Evolutionary conservation across 2,888 invertebrate species (phyloP), one percentile per base, ranked within the genome.

Genomic region (Coremacera marginata): DNA sequence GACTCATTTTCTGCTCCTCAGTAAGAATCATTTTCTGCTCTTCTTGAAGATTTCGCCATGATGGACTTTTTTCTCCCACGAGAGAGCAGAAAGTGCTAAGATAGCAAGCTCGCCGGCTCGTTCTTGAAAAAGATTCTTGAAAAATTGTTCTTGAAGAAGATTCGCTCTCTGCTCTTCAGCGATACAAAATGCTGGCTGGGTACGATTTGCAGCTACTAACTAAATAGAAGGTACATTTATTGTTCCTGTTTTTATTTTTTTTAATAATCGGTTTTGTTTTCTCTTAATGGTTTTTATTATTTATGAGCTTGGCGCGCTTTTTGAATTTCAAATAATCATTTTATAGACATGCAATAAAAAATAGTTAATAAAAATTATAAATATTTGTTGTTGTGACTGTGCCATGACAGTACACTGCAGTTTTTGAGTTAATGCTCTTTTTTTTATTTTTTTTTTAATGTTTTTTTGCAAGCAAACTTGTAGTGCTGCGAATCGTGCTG

Each of bases 281-380:
- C 8, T 55, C 19, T 14, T 51, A 22, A 19, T 67, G 11, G 52
- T 49, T n/a, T 25, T 68, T 51, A 27, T 22, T 68, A 19, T 68
- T 60, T 27, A 60, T 60, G 60, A 60, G 25, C 27, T 60, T 51
- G 8, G 19, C 44, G 14, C 31, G 14, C 49, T 27, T 25, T 60
- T 60, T 22, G 22, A 9, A 60, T 60, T 60, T 27, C 11, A 60
- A 60, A 60, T 22, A 5, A 27, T 60, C 25, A 51, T 27, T 51
- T 52, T 27, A 68, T 68, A 52, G 68, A 51, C 68, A 68, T 68
- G 68, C 68, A 51, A 68, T 68, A 51, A 68, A 52, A 44, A 22
- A 27, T 51, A n/a, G 63, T 63, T 63, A 68, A 68, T 68, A 68
- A 68, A n/a, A 68, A 68, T 67, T 25, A 51, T 22, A 60, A 60